Percentiles rank a stretch among this genome's conserved stretches.
These are phyloP conservation scores for Monopis laevigella DNA, from an alignment of 2,888 invertebrate genomes.

Conservation along the genomic window DNA sequence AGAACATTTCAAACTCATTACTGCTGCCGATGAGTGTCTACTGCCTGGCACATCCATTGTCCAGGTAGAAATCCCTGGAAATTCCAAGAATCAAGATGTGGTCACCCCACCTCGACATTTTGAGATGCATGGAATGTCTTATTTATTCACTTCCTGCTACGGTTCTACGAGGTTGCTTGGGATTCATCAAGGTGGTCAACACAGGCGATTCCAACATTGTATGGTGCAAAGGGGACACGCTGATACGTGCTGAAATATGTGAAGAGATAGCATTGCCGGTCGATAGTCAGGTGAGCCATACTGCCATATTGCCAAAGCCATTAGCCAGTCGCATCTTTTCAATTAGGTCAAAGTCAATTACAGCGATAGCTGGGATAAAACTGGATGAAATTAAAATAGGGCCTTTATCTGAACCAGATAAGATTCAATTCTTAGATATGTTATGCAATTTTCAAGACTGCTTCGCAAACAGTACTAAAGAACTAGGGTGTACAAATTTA, in stretches of 20 bases:
- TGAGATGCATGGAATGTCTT: conserved; percentile 19
- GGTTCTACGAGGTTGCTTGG: conserved; percentile 20
- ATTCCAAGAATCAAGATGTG: no score
- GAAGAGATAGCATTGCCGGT: conserved; percentile 11
- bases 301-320: conserved; percentile 12
- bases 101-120: conserved; percentile 20
- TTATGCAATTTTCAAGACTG: no score
- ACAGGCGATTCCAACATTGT: conserved; percentile 14
- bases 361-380: no score
- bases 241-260: conserved; percentile 18
- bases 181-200: conserved; percentile 23
- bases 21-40: conserved; percentile 16
- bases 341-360: no score
- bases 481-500: no score
- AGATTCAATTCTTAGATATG: no score
- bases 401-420: no score
- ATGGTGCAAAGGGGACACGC: conserved; percentile 15
- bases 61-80: conserved; percentile 17
- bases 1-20: conserved; percentile 17
- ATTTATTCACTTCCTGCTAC: conserved; percentile 22
- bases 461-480: no score
- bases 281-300: not conserved
- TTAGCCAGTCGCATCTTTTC: no score
- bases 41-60: conserved; percentile 20
- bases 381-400: no score